Conservation (phyloP, 30 jellyfish, hydroid and myxozoan species). For the Aurelia sp. region DNA sequence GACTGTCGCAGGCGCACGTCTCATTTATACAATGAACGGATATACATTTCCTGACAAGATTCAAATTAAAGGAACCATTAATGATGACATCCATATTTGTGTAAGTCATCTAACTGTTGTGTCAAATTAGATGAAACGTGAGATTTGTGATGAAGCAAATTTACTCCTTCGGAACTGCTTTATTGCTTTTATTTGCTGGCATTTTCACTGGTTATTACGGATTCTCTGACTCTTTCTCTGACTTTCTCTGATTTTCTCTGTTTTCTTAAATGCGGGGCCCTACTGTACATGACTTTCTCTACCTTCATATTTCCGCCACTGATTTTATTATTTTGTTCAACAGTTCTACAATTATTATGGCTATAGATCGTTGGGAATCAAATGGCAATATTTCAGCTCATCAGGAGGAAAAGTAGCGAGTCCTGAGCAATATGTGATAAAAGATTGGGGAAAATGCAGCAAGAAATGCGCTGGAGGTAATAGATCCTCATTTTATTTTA, state of each 20-base stretch:
- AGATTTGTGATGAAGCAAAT: no score
- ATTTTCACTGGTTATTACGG: no score
- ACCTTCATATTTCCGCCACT: not conserved
- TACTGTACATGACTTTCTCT: no score
- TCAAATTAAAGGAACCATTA: slow-evolving; percentile 17
- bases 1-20: slow-evolving; percentile 16
- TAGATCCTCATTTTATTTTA: no score
- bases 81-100: slow-evolving; percentile 11
- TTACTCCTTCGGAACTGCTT: no score
- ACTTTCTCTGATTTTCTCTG: no score
- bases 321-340: not conserved
- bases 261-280: no score
- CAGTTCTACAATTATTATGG: slow-evolving; percentile 36
- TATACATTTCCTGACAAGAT: slow-evolving; percentile 44
- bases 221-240: no score
- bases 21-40: slow-evolving; percentile 31
- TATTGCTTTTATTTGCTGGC: no score
- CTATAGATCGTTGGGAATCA: slow-evolving; percentile 9
- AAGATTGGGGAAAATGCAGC: slow-evolving; percentile 78
- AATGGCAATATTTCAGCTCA: slow-evolving; percentile 33
- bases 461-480: slow-evolving; percentile 91
- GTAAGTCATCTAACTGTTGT: slow-evolving; percentile 3
- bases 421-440: slow-evolving; percentile 2
- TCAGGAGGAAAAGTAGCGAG: slow-evolving; percentile 2
- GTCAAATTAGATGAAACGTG: no score